These are phyloP conservation scores for Chlorops oryzae DNA, from an alignment of 1,140 invertebrate genomes.

Conservation along the genomic window DNA sequence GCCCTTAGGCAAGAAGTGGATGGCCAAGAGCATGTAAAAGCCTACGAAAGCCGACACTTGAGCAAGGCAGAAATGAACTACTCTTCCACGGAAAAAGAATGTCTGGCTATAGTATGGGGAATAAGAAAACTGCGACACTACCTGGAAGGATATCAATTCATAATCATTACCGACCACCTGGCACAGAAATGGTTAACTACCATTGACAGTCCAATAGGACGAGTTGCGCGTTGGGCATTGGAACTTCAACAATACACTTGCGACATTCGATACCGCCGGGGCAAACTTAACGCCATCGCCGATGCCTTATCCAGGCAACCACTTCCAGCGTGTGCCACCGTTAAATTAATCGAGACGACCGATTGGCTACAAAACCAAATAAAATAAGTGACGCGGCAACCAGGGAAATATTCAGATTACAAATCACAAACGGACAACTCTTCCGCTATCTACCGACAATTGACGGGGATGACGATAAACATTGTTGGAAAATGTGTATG, in stretches of 20 bases:
- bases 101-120: slow-evolving; percentile 44
- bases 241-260: slow-evolving; percentile 16
- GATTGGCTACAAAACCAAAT: neutral
- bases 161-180: slow-evolving; percentile 30
- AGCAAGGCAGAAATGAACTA: slow-evolving; percentile 43
- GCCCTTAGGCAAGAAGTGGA: slow-evolving; percentile 6
- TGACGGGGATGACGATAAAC: neutral
- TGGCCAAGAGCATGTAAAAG: slow-evolving; percentile 12
- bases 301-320: slow-evolving; percentile 15
- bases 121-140: slow-evolving; percentile 35
- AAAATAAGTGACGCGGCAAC: neutral
- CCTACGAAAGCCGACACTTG: slow-evolving; percentile 19
- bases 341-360: neutral
- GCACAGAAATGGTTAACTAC: slow-evolving; percentile 23
- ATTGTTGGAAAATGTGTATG: neutral
- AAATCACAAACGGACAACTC: neutral
- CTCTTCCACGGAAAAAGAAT: slow-evolving; percentile 40
- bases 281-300: slow-evolving; percentile 19
- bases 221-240: slow-evolving; percentile 30
- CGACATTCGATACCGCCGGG: slow-evolving; percentile 17
- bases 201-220: slow-evolving; percentile 25
- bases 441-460: neutral
- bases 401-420: neutral
- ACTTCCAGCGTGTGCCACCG: neutral
- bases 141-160: slow-evolving; percentile 33